Evolutionary conservation across 2,113 vertebrate species (phyloP), one percentile per base, ranked within the genome.

Genomic region (Dendrocopos noguchii): DNA sequence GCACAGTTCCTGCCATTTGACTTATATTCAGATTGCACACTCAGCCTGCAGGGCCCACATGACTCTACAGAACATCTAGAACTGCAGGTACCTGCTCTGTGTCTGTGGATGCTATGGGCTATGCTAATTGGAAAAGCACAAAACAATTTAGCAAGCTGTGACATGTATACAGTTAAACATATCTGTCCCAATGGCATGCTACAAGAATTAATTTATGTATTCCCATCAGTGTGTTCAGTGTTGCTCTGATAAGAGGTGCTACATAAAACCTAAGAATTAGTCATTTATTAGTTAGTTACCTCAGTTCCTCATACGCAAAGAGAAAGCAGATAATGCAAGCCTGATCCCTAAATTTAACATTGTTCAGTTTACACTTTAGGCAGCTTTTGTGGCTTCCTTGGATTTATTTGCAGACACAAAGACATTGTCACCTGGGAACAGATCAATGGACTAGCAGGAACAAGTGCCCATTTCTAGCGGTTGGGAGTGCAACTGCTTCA

Each of bases 231-330:
- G 21, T 72, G 57, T 75, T 95, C 77, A 80, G 59, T 77, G 34
- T 47, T 67, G 60, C 29, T 71, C 36, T 83, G 68, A 85, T 83
- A 85, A 80, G 36, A 89, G 57, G 33, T 83, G 56, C 47, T 75
- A 60, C 44, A 17, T 11, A 71, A 85, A 61, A 57, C 53, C 79
- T 83, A 74, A 83, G 65, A 79, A 82, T 80, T 80, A 72, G 46
- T 42, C 29, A 85, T 85, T 87, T 85, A 76, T 89, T 93, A 93
- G 87, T 87, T 73, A 87, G 74, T 57, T 80, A 46, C 46, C 42
- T 83, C 2, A 0, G 34, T 90, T 91, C 91, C 21, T 84, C 84
- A 44, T 55, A 55, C 4, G 2, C 63, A 68, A 34, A 68, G 66
- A 76, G 29, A 82, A 94, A 83, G 36, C 52, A 73, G 61, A 88